Evolutionary conservation across 2,113 vertebrate species (phyloP), one percentile per base, ranked within the genome.

Genomic region (Deroptyus accipitrinus): DNA sequence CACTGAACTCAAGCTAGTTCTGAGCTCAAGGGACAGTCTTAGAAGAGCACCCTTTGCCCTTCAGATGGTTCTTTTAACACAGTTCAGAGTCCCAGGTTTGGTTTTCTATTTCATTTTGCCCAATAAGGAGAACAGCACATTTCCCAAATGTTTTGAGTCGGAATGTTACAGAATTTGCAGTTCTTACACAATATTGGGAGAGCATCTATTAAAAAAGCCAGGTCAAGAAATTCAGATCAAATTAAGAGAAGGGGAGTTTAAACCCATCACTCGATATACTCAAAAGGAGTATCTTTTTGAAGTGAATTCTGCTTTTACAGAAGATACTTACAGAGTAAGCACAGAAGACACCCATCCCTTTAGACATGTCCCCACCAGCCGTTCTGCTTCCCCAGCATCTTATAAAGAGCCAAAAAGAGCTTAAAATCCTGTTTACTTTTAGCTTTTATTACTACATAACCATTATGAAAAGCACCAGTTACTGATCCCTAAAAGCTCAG

Each of bases 141-240:
- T 59, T 41, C 9, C 37, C 41, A 46, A 30, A 30, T 8, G 12
- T 23, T 69, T 25, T 9, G 8, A 69, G 35, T 68, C 25, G 27
- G 33, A 55, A 48, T 5, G 16, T 14, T 64, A 57, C 31, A 67
- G 25, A 0, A 7, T 37, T 1, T 54, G 25, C 48, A 68, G 33
- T 22, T 33, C 59, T 62, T 64, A 18, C 30, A 66, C 54, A 20
- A 22, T 10, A 30, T 2, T 46, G 15, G 48, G 61, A 82, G 49
- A 62, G n/a, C 13, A 68, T 1, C 42, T 51, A 1, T 6, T 20
- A 11, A 0, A 37, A 74, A 61, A 37, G 9, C 17, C 13, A 61
- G 15, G 9, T 42, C 13, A 57, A 35, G 35, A 46, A 64, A 37
- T 11, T 28, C 37, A 46, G 41, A 67, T 12, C 20, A 24, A 30